Conservation (phyloP, 2,113 vertebrate species). For the Dipodomys ordii region DNA sequence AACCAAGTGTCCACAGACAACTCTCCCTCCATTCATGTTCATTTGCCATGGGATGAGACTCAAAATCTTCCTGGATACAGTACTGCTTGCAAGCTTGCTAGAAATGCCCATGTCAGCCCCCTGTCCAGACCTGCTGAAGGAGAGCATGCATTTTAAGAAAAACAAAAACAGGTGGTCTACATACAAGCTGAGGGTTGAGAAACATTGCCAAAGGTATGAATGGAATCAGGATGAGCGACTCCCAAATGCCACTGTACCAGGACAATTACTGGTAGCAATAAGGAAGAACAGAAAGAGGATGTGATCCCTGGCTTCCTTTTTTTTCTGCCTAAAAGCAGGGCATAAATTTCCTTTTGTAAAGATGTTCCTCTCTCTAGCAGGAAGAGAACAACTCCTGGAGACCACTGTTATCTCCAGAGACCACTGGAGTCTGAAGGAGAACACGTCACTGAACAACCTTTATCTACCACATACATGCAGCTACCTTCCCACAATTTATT, state of each 20-base stretch:
- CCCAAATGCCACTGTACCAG: neutral
- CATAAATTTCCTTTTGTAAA: neutral
- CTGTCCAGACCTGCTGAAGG: neutral
- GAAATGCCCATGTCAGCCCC: neutral
- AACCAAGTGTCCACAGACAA: neutral
- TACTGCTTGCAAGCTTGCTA: neutral
- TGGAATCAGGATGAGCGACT: neutral
- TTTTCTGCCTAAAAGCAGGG: neutral
- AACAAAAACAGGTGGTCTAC: neutral
- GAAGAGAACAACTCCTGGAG: neutral
- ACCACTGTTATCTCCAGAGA: neutral
- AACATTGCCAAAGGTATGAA: neutral
- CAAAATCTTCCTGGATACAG: neutral
- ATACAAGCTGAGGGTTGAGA: neutral
- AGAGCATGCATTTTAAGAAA: neutral
- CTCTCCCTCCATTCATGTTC: neutral
- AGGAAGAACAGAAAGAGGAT: slow-evolving; percentile 6
- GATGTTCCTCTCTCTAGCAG: neutral
- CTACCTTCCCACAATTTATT: neutral
- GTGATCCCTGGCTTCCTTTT: no score
- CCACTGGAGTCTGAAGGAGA: neutral
- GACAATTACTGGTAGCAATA: neutral
- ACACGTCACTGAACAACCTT: neutral
- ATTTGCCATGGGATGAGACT: neutral
- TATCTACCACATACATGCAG: neutral